These are phyloP conservation scores for Drepanosiphum platanoidis DNA, from an alignment of 2,888 invertebrate genomes.

Conservation along the genomic window DNA sequence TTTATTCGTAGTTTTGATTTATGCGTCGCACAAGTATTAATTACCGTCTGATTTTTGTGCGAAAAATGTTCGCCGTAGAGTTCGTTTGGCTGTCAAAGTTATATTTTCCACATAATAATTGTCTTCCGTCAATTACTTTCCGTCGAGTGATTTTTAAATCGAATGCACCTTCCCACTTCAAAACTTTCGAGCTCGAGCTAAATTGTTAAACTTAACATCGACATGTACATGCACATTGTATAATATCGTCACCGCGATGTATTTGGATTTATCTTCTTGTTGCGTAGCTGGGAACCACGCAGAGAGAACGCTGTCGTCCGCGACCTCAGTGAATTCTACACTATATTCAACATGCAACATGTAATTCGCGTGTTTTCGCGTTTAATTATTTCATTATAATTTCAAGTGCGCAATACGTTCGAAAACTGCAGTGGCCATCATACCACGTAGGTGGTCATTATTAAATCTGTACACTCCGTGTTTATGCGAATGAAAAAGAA, in stretches of 20 bases:
- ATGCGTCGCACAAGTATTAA: neutral
- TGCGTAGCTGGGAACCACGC: no score
- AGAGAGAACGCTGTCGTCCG: no score
- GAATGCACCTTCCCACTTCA: neutral
- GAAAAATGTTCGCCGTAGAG: neutral
- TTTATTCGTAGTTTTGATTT: neutral
- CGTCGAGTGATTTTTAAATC: neutral
- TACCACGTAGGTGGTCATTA: no score
- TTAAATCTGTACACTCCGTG: no score
- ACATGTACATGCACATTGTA: neutral
- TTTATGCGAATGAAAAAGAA: no score
- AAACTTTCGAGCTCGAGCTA: neutral
- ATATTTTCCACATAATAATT: neutral
- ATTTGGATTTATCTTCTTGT: no score
- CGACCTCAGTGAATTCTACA: no score
- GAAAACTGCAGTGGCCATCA: no score
- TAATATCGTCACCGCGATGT: neutral
- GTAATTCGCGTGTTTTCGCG: no score
- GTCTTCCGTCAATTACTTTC: neutral
- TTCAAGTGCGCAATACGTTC: no score
- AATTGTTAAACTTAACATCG: neutral
- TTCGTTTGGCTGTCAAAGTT: neutral
- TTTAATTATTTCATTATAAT: no score
- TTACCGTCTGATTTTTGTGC: neutral
- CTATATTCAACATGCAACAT: no score